Conservation (phyloP, 2,113 vertebrate species). For the Campylomormyrus numenius region DNA sequence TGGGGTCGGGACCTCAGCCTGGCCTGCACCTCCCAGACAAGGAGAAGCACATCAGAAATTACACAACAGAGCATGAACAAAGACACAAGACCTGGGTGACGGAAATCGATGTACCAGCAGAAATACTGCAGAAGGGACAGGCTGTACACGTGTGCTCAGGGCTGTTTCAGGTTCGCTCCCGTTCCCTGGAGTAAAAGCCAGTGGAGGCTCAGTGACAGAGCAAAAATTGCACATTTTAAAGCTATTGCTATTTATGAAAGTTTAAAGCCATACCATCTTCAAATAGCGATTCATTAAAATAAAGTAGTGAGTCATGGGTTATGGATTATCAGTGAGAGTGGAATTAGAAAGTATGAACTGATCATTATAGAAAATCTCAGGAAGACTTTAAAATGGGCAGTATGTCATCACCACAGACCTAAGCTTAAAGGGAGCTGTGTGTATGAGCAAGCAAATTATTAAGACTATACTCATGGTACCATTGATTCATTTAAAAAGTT, state of each 20-base stretch:
- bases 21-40: neutral
- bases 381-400: neutral
- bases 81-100: neutral
- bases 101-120: neutral
- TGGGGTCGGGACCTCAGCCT: neutral
- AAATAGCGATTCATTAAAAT: neutral
- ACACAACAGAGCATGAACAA: neutral
- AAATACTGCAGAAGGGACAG: neutral
- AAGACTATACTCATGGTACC: no score
- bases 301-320: neutral
- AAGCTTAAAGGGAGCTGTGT: neutral
- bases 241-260: neutral
- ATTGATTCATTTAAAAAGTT: neutral
- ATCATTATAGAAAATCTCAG: neutral
- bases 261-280: neutral
- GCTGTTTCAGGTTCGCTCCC: neutral
- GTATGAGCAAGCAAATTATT: no score
- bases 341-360: neutral
- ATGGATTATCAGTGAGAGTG: neutral
- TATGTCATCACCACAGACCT: neutral
- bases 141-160: neutral
- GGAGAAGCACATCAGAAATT: neutral
- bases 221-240: neutral
- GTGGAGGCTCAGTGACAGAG: neutral
- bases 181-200: neutral